These are phyloP conservation scores for Antheraea pernyi DNA, from an alignment of 1,140 invertebrate genomes.

Conservation along the genomic window DNA sequence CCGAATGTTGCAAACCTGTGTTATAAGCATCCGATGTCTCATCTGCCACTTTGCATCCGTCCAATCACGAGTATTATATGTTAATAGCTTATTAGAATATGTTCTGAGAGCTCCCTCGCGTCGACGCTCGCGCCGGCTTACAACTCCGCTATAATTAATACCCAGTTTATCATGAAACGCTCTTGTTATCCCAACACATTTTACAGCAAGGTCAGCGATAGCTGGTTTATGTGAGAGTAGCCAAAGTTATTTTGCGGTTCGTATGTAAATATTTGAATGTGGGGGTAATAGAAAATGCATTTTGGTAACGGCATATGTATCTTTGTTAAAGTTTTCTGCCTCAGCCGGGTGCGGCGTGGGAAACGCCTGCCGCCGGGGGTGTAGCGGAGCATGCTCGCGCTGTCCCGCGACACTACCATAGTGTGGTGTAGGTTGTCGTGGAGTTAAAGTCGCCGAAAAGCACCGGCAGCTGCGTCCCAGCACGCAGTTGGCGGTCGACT, in stretches of 20 bases:
- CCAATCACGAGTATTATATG: slow-evolving; percentile 79
- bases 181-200: background rate
- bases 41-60: slow-evolving; percentile 62
- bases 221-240: slow-evolving; percentile 33
- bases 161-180: slow-evolving; percentile 24
- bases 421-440: too few relatives aligned
- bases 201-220: slow-evolving; percentile 30
- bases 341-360: too few relatives aligned
- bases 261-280: slow-evolving; percentile 8
- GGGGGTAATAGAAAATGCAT: slow-evolving; percentile 4
- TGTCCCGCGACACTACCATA: too few relatives aligned
- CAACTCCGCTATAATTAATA: slow-evolving; percentile 33
- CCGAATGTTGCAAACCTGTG: slow-evolving; percentile 41
- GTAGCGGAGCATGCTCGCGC: too few relatives aligned
- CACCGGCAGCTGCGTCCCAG: too few relatives aligned
- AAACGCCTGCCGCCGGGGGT: too few relatives aligned
- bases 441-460: too few relatives aligned
- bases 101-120: slow-evolving; percentile 56
- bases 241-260: slow-evolving; percentile 23
- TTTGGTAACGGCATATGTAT: background rate
- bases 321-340: slow-evolving; percentile 34
- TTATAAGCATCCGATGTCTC: slow-evolving; percentile 38
- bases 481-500: too few relatives aligned
- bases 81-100: slow-evolving; percentile 79
- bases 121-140: slow-evolving; percentile 38